Conservation (phyloP, 2,113 vertebrate species). For the Morone chrysops region DNA sequence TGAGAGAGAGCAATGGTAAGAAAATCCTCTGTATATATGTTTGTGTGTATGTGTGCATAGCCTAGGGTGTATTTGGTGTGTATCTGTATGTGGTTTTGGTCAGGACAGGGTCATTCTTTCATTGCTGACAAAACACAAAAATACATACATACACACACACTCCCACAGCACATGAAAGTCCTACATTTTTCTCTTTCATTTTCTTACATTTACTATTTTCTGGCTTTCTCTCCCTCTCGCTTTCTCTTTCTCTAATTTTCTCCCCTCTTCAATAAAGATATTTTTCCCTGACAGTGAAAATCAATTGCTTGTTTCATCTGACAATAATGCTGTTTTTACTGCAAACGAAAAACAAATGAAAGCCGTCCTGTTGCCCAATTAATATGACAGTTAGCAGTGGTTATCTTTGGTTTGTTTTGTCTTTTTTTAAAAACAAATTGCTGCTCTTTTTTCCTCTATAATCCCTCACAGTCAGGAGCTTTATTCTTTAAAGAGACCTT, state of each 20-base stretch:
- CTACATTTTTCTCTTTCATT: constrained; percentile 14
- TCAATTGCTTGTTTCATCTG: constrained; percentile 67
- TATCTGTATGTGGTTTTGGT: constrained; percentile 43
- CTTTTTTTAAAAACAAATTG: constrained; percentile 34
- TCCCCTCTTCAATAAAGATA: constrained; percentile 32
- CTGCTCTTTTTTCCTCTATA: not conserved
- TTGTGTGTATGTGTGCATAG: constrained; percentile 5
- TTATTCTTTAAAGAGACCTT: constrained; percentile 42
- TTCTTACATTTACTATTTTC: not conserved
- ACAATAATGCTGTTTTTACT: constrained; percentile 51
- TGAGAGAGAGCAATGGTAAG: constrained; percentile 54
- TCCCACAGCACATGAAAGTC: not conserved
- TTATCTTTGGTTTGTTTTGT: constrained; percentile 25
- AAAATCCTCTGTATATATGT: constrained; percentile 39
- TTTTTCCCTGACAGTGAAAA: constrained; percentile 59
- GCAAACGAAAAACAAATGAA: constrained; percentile 50
- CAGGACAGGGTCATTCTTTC: constrained; percentile 57
- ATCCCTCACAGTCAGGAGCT: constrained; percentile 29
- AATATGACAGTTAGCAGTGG: constrained; percentile 20
- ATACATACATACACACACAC: not conserved
- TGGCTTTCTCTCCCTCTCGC: not conserved
- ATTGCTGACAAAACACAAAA: constrained; percentile 62
- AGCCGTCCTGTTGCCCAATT: constrained; percentile 4
- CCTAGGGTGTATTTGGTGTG: constrained; percentile 4
- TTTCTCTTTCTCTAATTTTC: constrained; percentile 22